Base-by-base conservation (phyloP, 2,113 vertebrate genomes). In the Vanacampus margaritifer region DNA sequence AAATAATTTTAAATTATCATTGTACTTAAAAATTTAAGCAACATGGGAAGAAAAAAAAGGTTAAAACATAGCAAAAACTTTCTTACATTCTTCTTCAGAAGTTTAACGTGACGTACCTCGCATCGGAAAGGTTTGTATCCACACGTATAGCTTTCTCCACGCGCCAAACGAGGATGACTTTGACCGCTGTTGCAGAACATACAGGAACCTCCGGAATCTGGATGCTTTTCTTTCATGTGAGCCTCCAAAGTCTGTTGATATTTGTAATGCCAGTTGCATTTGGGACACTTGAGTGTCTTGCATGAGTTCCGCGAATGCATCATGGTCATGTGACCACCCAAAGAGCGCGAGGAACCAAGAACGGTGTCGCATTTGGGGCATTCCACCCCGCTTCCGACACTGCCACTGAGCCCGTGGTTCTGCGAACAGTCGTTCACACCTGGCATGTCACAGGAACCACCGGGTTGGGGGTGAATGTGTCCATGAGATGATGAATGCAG, bases 201-300 rank as follows among this genome's bases (percentile, higher is more conserved):
- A 0, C 97, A 99, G 58, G 95, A 93, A 84, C 95, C 95, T 35
- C 97, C 97, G 0, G 97, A 95, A 89, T 99, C 97, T 0, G 97
- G 97, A 89, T 98, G 97, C 83, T 99, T 99, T 90, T 99, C 97
- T 92, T 99, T 99, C 97, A 99, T 99, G 90, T 99, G 97, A 14
- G 95, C 97, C 92, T 99, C 97, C 89, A 99, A 93, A 7, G 97
- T 98, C 93, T 99, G 97, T 94, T 99, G 97, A 94, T 99, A 99
- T 93, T 99, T 99, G 86, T 99, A 99, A 93, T 99, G 97, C 97
- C 97, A 99, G 92, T 99, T 99, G 90, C 97, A 99, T 93, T 99
- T 98, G 86, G 97, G 97, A 94, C 97, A 99, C 91, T 99, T 99
- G 73, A 99, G 94, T 12, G 97, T 99, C 93, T 99, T 99, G 84